Evolutionary conservation across 2,113 vertebrate species (phyloP).

Genomic region (Hucho hucho): DNA sequence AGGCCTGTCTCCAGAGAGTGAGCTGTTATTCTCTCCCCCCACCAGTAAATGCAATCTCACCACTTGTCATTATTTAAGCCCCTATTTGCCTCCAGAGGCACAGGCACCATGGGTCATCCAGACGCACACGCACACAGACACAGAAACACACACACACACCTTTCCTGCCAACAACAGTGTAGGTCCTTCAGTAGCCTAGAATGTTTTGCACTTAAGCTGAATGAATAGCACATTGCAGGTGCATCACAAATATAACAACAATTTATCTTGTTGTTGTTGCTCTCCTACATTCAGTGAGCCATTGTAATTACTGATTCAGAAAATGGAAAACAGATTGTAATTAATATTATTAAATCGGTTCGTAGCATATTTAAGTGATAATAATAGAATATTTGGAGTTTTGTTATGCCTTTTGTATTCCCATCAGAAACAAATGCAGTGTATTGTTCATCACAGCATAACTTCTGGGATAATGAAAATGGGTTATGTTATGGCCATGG

Average conservation of each 20-base stretch:
- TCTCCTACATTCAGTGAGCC: not conserved
- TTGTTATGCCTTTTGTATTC: not conserved
- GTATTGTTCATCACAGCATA: not conserved
- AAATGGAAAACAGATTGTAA: not conserved
- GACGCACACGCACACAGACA: not conserved
- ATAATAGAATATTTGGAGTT: not conserved
- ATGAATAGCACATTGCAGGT: conserved; percentile 19
- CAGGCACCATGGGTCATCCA: conserved; percentile 55
- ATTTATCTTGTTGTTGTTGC: not conserved
- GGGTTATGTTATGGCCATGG: not conserved
- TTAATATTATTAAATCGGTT: not conserved
- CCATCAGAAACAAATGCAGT: not conserved
- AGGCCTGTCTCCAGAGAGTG: conserved; percentile 58
- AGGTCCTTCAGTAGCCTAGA: conserved; percentile 46
- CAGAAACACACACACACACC: too few relatives aligned
- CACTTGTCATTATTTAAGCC: conserved; percentile 76
- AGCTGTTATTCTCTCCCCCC: conserved; percentile 65
- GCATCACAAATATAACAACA: not conserved
- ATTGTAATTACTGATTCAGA: conserved; percentile 8
- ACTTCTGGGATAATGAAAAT: not conserved
- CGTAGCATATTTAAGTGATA: not conserved
- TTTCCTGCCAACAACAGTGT: conserved; percentile 49
- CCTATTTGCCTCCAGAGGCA: conserved; percentile 57
- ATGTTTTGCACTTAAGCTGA: conserved; percentile 39
- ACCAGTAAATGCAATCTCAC: conserved; percentile 71